These are phyloP conservation scores for Yoshiicerus persimilis DNA, from an alignment of 1,140 invertebrate genomes.

Conservation along the genomic window DNA sequence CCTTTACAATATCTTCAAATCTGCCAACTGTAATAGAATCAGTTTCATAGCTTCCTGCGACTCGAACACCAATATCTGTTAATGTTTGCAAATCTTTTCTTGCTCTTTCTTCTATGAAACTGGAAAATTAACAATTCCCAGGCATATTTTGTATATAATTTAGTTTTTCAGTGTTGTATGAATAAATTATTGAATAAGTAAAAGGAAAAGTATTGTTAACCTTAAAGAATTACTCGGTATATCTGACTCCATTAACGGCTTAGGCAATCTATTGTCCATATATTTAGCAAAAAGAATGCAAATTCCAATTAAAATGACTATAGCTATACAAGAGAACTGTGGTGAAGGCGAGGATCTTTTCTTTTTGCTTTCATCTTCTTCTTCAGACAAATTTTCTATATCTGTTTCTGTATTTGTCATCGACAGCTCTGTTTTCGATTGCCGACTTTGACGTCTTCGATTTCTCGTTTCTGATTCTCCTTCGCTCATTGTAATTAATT, in stretches of 20 bases:
- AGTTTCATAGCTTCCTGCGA: slow-evolving; percentile 33
- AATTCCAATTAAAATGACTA: not conserved
- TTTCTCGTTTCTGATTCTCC: not conserved
- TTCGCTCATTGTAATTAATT: not conserved
- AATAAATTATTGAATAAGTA: too few relatives aligned
- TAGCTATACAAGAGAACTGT: not conserved
- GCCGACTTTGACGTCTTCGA: not conserved
- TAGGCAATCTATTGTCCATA: slow-evolving; percentile 28
- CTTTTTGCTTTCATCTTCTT: not conserved
- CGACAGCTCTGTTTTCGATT: not conserved
- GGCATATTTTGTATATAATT: too few relatives aligned
- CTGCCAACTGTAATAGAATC: slow-evolving; percentile 25
- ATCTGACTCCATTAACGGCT: not conserved
- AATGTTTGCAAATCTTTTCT: slow-evolving; percentile 30
- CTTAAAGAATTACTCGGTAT: not conserved
- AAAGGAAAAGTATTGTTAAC: not conserved
- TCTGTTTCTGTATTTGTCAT: not conserved
- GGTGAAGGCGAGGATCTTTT: not conserved
- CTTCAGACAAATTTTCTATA: not conserved
- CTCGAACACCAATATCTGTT: slow-evolving; percentile 26
- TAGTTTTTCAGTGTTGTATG: too few relatives aligned
- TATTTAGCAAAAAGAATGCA: slow-evolving; percentile 27
- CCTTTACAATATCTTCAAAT: not conserved
- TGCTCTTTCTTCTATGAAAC: slow-evolving; percentile 41
- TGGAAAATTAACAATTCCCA: not conserved